Evolutionary conservation across 2,888 invertebrate species (phyloP), one percentile per base, ranked within the genome.

Genomic region (Ariolimax columbianus): DNA sequence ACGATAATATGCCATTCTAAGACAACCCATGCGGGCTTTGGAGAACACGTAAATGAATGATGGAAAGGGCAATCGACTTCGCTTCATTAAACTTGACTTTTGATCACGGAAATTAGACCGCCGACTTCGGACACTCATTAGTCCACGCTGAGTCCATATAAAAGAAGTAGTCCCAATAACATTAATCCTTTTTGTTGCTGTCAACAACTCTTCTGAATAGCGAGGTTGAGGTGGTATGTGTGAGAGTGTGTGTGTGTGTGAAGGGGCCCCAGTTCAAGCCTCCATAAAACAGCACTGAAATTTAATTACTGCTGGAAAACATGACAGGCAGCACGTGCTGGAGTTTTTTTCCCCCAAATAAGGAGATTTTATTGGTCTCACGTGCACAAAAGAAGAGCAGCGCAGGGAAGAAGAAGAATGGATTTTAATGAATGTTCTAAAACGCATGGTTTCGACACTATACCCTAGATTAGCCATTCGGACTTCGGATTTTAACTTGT

Each of bases 11-110:
- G 30, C 3, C 30, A 1, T 30, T 75, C 23, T 30, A 26, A 75
- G 73, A 43, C 47, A 75, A 47, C 43, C 1, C 73, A 43, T 47
- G 73, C 73, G 0, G 73, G 1, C n/a, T 55, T 55, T 7, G 23
- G 14, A 14, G 38, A 23, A n/a, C n/a, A 38, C n/a, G 4, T 30
- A 30, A 75, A 75, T 47, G 73, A 75, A 33, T 30, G 47, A 33
- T n/a, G 30, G 47, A 47, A 75, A 72, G 30, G 43, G 73, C 47
- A 75, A 47, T 47, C n/a, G 43, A 75, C 73, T 47, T 75, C 73
- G 73, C 73, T 75, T 75, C 73, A 75, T 75, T 75, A 75, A 75
- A 47, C 73, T 75, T 75, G 73, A 75, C 73, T 75, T 75, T 47
- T 75, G 33, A 47, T 47, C 47, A 30, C 30, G 30, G 47, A 47